phyloP scores from a whole-genome alignment of 2,888 invertebrate genomes.

The Monoplex corrugatus region DNA sequence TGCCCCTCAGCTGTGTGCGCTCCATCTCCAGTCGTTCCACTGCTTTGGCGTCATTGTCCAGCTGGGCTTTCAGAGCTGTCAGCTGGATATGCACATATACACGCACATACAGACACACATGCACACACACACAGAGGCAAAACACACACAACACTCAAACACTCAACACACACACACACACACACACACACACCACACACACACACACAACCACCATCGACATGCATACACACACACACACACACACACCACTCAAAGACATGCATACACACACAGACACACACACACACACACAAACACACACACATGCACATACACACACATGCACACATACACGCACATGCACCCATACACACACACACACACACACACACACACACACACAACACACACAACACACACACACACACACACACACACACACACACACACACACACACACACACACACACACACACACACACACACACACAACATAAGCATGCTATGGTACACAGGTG shows the following conservation, averaged over 20 bases:
- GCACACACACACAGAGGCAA: neutral
- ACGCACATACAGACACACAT: neutral
- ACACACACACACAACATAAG: neutral
- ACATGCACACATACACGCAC: neutral
- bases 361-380: neutral
- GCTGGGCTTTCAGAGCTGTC: slow-evolving; percentile 74
- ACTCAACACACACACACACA: too few species aligned
- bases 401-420: neutral
- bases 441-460: neutral
- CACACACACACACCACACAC: neutral
- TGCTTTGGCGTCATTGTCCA: slow-evolving; percentile 72
- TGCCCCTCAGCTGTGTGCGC: slow-evolving; percentile 68
- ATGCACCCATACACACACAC: neutral
- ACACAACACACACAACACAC: neutral
- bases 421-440: slow-evolving; percentile 16
- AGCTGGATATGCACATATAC: slow-evolving; percentile 60
- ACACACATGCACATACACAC: neutral
- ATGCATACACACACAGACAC: too few species aligned
- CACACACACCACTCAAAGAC: too few species aligned
- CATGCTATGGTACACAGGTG: too few species aligned
- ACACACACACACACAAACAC: neutral
- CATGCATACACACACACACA: neutral
- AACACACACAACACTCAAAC: too few species aligned
- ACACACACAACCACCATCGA: too few species aligned
- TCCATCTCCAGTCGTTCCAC: slow-evolving; percentile 70